A percentile compares a stretch with the other conserved stretches of the same genome.
Evolutionary conservation across 2,797 vertebrate genomes (phyloP).

Genomic region (Ctenochaetus hawaiiensis): DNA sequence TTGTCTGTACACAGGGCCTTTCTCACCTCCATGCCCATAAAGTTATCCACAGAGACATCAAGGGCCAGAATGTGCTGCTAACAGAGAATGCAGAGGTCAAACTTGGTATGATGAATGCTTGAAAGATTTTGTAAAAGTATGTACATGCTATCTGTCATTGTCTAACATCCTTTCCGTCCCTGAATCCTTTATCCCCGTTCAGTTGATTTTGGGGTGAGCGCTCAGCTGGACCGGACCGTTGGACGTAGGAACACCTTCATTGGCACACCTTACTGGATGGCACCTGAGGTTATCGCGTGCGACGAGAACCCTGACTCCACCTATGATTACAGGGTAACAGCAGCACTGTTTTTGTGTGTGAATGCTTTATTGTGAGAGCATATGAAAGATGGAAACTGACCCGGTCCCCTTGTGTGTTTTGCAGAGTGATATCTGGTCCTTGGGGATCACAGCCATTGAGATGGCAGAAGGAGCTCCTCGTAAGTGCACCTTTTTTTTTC

Average conservation of each 20-base stretch:
- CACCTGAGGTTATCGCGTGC: constrained; percentile 95
- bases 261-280: constrained; percentile 97
- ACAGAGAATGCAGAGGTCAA: constrained; percentile 97
- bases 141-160: background rate
- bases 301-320: constrained; percentile 96
- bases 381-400: constrained; percentile 24
- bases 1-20: constrained; percentile 86
- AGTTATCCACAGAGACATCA: constrained; percentile 97
- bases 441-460: constrained; percentile 96
- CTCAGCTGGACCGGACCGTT: constrained; percentile 93
- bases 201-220: constrained; percentile 97
- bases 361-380: background rate
- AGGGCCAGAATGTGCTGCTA: constrained; percentile 95
- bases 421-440: constrained; percentile 96
- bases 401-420: constrained; percentile 47
- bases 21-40: constrained; percentile 94
- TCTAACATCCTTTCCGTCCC: background rate
- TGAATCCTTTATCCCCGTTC: constrained; percentile 24
- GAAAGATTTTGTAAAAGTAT: background rate
- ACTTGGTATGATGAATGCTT: constrained; percentile 85
- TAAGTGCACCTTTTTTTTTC: constrained; percentile 80
- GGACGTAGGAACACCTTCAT: constrained; percentile 96
- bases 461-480: constrained; percentile 96
- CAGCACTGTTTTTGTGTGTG: background rate
- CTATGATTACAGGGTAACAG: constrained; percentile 92